Evolutionary conservation across 2,888 invertebrate species (phyloP).

Genomic region (Candidula unifasciata): DNA sequence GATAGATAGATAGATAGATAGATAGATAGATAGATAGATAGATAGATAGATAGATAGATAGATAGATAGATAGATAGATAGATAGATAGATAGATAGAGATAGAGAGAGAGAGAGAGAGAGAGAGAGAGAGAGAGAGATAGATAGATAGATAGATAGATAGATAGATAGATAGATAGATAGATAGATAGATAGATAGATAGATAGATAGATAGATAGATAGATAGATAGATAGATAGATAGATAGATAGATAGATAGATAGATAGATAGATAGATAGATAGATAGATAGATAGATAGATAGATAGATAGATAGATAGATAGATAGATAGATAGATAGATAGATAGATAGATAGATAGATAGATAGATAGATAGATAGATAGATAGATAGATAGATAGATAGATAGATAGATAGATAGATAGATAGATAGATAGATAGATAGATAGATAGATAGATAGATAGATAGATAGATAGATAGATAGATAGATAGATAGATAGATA

Average conservation of each 20-base stretch:
- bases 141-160: conserved; percentile 8
- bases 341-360: conserved; percentile 8
- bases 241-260: not conserved
- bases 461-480: not conserved
- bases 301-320: conserved; percentile 8
- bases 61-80: conserved; percentile 8
- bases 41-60: conserved; percentile 8
- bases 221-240: conserved; percentile 6
- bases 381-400: not conserved
- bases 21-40: conserved; percentile 8
- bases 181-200: conserved; percentile 8
- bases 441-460: conserved; percentile 3
- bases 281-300: conserved; percentile 8
- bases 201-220: conserved; percentile 8
- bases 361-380: not conserved
- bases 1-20: not conserved
- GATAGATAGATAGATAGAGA: too few species aligned
- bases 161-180: conserved; percentile 8
- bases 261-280: not conserved
- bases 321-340: conserved; percentile 8
- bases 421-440: conserved; percentile 8
- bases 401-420: conserved; percentile 8
- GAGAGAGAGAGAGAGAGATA: too few species aligned
- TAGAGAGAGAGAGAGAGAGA: too few species aligned
- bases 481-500: conserved; percentile 2